Evolutionary conservation across 2,888 invertebrate genomes (phyloP).

Genomic region (Patella pellucida): DNA sequence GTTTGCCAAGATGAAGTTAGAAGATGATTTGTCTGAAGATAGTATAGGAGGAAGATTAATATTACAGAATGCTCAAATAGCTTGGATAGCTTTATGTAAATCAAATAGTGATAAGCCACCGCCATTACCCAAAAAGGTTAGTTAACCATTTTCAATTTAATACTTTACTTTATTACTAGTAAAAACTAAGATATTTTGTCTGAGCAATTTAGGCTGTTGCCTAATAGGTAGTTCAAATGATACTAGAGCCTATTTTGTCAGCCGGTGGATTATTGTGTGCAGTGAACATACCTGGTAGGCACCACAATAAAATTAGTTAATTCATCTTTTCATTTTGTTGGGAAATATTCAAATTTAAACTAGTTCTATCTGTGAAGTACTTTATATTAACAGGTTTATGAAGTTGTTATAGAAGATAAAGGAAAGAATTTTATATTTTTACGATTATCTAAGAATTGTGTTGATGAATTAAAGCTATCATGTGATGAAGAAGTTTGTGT

Average conservation of each 20-base stretch:
- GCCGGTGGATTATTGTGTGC: no score
- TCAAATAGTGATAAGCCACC: background rate
- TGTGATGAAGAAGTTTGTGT: constrained; percentile 78
- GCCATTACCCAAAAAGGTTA: constrained; percentile 3
- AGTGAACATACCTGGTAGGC: no score
- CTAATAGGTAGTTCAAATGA: no score
- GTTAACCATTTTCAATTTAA: background rate
- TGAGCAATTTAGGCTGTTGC: no score
- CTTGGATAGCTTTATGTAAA: constrained; percentile 74
- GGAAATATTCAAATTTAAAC: no score
- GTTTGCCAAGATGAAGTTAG: constrained; percentile 81
- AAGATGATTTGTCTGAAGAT: constrained; percentile 84
- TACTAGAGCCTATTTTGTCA: no score
- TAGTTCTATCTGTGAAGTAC: no score
- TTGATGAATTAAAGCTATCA: constrained; percentile 77
- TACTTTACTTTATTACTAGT: no score
- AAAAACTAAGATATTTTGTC: no score
- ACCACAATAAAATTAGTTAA: no score
- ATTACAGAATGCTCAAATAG: constrained; percentile 81
- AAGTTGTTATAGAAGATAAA: constrained; percentile 84
- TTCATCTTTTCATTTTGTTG: no score
- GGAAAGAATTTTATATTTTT: constrained; percentile 84
- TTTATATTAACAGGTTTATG: constrained; percentile 75
- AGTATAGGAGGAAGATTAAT: constrained; percentile 85
- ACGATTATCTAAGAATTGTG: constrained; percentile 79